Evolutionary conservation across 2,888 invertebrate species (phyloP).

Genomic region (Lithosia quadra): DNA sequence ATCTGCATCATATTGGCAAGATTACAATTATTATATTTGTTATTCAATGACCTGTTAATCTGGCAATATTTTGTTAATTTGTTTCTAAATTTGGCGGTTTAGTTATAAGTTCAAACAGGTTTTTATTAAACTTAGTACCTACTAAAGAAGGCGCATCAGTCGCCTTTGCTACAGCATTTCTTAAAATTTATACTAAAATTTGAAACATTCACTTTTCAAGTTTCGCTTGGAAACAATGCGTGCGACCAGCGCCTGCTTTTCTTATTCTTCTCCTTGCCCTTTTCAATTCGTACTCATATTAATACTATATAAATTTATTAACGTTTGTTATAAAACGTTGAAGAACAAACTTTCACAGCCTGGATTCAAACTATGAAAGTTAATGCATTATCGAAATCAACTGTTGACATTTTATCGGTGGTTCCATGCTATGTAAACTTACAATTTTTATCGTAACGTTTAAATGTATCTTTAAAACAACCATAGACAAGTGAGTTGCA

Average conservation of each 20-base stretch:
- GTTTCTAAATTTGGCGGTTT: slow-evolving; percentile 22
- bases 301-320: slow-evolving; percentile 43
- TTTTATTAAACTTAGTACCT: slow-evolving; percentile 28
- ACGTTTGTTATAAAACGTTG: slow-evolving; percentile 35
- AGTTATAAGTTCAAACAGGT: slow-evolving; percentile 30
- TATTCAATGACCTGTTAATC: slow-evolving; percentile 32
- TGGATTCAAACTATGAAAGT: slow-evolving; percentile 56
- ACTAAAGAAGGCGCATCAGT: slow-evolving; percentile 34
- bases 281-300: slow-evolving; percentile 31
- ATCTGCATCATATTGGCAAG: slow-evolving; percentile 60
- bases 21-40: slow-evolving; percentile 38
- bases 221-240: slow-evolving; percentile 59
- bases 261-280: slow-evolving; percentile 25
- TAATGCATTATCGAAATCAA: slow-evolving; percentile 54
- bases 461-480: not conserved
- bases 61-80: slow-evolving; percentile 34
- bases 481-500: not conserved
- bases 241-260: slow-evolving; percentile 73
- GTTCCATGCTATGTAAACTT: slow-evolving; percentile 46
- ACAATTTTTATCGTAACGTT: slow-evolving; percentile 10
- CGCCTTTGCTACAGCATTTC: slow-evolving; percentile 24
- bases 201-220: slow-evolving; percentile 47
- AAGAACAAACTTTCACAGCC: slow-evolving; percentile 70
- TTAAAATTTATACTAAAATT: slow-evolving; percentile 44
- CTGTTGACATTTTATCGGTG: slow-evolving; percentile 45